These are phyloP conservation scores for Rhagoletis pomonella DNA, from an alignment of 1,140 invertebrate genomes.

Conservation along the genomic window DNA sequence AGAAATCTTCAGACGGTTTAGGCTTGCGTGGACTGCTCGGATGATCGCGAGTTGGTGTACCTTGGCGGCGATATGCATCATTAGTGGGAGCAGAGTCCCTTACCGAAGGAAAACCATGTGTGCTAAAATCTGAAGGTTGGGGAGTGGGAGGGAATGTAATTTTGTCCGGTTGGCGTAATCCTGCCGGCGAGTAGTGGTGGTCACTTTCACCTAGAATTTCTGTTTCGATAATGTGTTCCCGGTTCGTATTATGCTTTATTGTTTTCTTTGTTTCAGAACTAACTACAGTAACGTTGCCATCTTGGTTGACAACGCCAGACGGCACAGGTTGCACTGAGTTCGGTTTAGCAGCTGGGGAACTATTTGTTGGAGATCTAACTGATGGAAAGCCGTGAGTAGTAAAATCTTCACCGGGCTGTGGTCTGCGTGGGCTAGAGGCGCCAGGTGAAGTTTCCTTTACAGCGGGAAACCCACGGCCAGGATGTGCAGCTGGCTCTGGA, in stretches of 20 bases:
- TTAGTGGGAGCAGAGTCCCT: slow-evolving; percentile 41
- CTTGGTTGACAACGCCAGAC: not conserved
- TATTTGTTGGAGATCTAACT: not conserved
- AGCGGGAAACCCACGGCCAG: slow-evolving; percentile 55
- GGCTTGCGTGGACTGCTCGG: not conserved
- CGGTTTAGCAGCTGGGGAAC: not conserved
- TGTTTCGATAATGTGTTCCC: slow-evolving; percentile 68
- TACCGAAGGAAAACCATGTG: slow-evolving; percentile 58
- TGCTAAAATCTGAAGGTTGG: slow-evolving; percentile 41
- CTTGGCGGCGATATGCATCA: slow-evolving; percentile 7
- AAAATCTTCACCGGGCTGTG: slow-evolving; percentile 60
- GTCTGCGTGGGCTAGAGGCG: slow-evolving; percentile 59
- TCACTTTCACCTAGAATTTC: slow-evolving; percentile 60
- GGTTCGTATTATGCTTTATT: slow-evolving; percentile 63
- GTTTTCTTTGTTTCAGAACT: slow-evolving; percentile 59
- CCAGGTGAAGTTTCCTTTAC: slow-evolving; percentile 37
- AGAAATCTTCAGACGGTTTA: slow-evolving; percentile 41
- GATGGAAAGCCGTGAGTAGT: slow-evolving; percentile 59
- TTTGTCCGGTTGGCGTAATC: slow-evolving; percentile 35
- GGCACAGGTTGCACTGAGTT: not conserved
- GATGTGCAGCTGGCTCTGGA: not conserved
- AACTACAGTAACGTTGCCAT: slow-evolving; percentile 49
- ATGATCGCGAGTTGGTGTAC: slow-evolving; percentile 24
- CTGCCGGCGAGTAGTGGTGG: not conserved
- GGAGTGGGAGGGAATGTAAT: slow-evolving; percentile 26